These are phyloP conservation scores for Sapajus apella DNA, from an alignment of 2,113 vertebrate species.

Conservation along the genomic window DNA sequence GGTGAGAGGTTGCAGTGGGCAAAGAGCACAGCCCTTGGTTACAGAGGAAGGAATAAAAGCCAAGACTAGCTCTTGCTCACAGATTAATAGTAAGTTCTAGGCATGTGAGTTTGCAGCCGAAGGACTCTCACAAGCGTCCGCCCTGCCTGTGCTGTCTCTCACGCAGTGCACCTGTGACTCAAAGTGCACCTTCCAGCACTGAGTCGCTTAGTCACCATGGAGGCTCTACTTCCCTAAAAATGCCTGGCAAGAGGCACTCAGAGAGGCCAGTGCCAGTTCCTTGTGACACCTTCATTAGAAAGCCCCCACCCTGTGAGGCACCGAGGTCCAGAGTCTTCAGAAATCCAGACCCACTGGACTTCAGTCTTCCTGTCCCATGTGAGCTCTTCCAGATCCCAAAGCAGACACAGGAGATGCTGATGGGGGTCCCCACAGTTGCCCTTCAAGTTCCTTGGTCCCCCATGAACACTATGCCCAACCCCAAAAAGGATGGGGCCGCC, in stretches of 20 bases:
- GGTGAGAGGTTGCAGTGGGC: neutral
- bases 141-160: neutral
- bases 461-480: fast-evolving
- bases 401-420: neutral
- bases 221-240: neutral
- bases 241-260: neutral
- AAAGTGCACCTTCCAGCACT: neutral
- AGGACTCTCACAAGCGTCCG: neutral
- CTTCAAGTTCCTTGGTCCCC: neutral
- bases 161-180: neutral
- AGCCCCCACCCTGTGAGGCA: neutral
- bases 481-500: neutral
- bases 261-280: neutral
- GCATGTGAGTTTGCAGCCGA: neutral
- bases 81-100: neutral
- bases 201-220: too few relatives aligned
- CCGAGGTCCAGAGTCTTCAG: neutral
- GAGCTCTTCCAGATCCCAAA: neutral
- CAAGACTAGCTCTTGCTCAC: neutral
- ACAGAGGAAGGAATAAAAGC: neutral
- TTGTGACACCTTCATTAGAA: neutral
- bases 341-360: neutral
- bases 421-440: fast-evolving
- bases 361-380: neutral
- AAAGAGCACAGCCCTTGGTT: neutral